These are phyloP conservation scores for Leucopsar rothschildi DNA, from an alignment of 2,113 vertebrate genomes.

Conservation along the genomic window DNA sequence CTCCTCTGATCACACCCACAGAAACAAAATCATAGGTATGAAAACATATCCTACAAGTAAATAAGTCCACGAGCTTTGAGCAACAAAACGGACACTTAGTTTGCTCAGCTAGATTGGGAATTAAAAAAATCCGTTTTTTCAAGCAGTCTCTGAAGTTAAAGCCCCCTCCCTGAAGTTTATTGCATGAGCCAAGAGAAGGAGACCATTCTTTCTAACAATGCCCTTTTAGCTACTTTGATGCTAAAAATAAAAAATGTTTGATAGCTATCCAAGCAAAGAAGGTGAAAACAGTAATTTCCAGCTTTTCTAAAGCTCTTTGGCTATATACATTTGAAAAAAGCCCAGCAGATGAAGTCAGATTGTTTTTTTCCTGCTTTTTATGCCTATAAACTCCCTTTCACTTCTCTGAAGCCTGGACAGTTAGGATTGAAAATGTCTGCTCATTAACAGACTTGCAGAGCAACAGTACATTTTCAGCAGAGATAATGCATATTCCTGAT, in stretches of 20 bases:
- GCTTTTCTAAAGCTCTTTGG: slow-evolving; percentile 48
- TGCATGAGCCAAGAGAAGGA: slow-evolving; percentile 22
- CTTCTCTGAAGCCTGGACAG: not conserved
- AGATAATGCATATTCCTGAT: not conserved
- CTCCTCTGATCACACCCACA: not conserved
- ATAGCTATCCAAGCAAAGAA: slow-evolving; percentile 58
- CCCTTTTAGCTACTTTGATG: slow-evolving; percentile 62
- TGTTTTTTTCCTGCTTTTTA: slow-evolving; percentile 7
- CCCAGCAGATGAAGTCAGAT: not conserved
- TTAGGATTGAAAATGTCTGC: not conserved
- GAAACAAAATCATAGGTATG: not conserved
- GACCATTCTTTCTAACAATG: slow-evolving; percentile 65
- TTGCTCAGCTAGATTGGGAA: not conserved
- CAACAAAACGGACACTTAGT: not conserved
- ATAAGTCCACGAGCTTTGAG: not conserved
- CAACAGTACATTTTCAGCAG: not conserved
- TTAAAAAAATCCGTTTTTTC: not conserved
- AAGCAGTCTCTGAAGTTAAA: slow-evolving; percentile 27
- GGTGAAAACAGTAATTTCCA: slow-evolving; percentile 69
- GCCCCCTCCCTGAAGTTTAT: slow-evolving; percentile 6
- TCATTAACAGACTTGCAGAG: not conserved
- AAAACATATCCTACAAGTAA: not conserved
- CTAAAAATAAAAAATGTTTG: slow-evolving; percentile 67
- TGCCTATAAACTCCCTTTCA: not conserved
- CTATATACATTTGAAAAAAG: slow-evolving; percentile 13